Conservation (phyloP, 2,113 vertebrate species). For the Fukomys damarensis region DNA sequence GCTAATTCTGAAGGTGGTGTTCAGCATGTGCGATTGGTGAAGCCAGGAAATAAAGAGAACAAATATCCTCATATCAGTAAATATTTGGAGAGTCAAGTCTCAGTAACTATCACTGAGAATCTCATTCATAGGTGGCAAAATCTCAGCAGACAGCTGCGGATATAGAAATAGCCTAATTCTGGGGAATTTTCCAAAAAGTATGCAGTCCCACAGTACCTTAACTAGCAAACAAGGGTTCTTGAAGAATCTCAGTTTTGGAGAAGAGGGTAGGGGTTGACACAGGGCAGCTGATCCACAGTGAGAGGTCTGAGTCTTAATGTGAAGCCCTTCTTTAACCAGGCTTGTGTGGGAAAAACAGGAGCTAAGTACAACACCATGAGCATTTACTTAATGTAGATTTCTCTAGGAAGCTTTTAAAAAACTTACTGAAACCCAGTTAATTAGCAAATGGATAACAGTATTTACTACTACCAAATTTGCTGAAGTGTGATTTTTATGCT, state of each 20-base stretch:
- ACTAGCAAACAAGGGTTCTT: neutral
- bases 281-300: neutral
- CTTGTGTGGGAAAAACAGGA: neutral
- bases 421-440: neutral
- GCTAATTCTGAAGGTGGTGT: neutral
- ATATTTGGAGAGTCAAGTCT: neutral
- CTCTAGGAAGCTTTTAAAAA: neutral
- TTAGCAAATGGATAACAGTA: conserved; percentile 1
- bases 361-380: neutral
- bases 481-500: neutral
- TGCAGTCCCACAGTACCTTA: neutral
- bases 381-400: neutral
- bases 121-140: neutral
- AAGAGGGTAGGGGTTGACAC: neutral
- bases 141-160: neutral
- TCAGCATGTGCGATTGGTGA: neutral
- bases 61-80: neutral
- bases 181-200: neutral
- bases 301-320: neutral
- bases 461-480: neutral
- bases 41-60: neutral
- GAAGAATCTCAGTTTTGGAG: neutral
- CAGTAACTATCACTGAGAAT: neutral
- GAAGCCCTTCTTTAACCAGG: neutral
- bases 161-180: neutral